Evolutionary conservation across 2,888 invertebrate species (phyloP), one percentile per base, ranked within the genome.

Genomic region (Rugalucina vietnamica): DNA sequence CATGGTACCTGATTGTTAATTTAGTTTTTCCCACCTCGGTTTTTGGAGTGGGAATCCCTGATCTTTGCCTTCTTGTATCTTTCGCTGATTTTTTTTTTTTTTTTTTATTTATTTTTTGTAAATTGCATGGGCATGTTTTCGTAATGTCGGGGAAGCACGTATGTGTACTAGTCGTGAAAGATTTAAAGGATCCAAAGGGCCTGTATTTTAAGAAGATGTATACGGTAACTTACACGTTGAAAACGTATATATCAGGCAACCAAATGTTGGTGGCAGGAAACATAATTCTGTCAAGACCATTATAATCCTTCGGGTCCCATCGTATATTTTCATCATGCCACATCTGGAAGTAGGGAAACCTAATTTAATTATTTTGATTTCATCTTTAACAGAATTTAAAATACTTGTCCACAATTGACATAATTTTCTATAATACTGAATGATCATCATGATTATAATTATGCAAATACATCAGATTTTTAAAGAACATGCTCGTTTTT

Each of bases 161-260:
- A 65, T 12, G 12, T n/a, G 24, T n/a, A 14, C 27, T 65, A 18
- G 12, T n/a, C 12, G 27, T 65, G 21, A 14, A 12, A 65, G 12
- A 14, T n/a, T 18, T 18, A 65, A 12, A 65, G 12, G 27, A 18
- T 14, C 12, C 24, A 14, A 24, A 14, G 18, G n/a, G 14, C 27
- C 24, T 12, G n/a, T 27, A 24, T 12, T 18, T 65, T 18, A 18
- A 18, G 12, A 18, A 12, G 27, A 27, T 14, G 34, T 29, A 8
- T 29, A 29, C 34, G n/a, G 21, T 10, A 21, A 87, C 92, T 83
- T 88, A 93, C 93, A 90, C 92, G 86, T 95, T 95, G 82, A 94
- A 94, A 49, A 94, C 92, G 82, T 93, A 94, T 57, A 94, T 90
- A 74, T 95, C 94, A 4, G 94, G 94, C 0, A 93, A 86, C 95